Conservation (phyloP, 2,797 vertebrate species). For the Mycteria americana region DNA sequence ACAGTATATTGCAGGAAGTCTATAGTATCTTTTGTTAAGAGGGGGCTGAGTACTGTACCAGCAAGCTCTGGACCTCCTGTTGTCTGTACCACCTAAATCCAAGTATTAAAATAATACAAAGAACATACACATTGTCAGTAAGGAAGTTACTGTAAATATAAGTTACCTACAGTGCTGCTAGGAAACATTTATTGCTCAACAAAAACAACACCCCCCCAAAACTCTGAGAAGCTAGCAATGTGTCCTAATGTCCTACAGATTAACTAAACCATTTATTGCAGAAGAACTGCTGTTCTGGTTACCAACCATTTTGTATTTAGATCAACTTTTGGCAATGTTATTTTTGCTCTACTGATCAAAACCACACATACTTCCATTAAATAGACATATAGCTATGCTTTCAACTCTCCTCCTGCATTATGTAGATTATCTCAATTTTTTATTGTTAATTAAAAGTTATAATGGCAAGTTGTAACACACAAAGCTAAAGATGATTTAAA, state of each 20-base stretch:
- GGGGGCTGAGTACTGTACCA: constrained; percentile 85
- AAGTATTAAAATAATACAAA: not conserved
- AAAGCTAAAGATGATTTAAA: not conserved
- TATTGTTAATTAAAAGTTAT: not conserved
- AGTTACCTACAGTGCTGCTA: not conserved
- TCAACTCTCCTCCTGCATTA: not conserved
- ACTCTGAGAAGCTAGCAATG: not conserved
- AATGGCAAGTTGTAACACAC: not conserved
- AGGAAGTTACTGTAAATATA: not conserved
- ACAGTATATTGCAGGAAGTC: constrained; percentile 86
- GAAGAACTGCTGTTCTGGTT: not conserved
- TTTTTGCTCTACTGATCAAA: not conserved
- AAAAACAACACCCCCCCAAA: not conserved
- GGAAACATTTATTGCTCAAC: not conserved
- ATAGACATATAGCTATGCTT: not conserved
- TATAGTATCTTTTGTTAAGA: constrained; percentile 86
- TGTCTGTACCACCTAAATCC: constrained; percentile 87
- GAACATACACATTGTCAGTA: not conserved
- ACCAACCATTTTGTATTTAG: not conserved
- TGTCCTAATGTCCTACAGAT: not conserved
- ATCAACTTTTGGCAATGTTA: not conserved
- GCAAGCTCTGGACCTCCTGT: constrained; percentile 89
- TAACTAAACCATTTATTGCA: not conserved
- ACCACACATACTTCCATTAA: not conserved
- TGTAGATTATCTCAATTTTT: not conserved